Base-by-base conservation (phyloP, 1,140 invertebrate genomes). In the Neotoxoptera formosana region DNA sequence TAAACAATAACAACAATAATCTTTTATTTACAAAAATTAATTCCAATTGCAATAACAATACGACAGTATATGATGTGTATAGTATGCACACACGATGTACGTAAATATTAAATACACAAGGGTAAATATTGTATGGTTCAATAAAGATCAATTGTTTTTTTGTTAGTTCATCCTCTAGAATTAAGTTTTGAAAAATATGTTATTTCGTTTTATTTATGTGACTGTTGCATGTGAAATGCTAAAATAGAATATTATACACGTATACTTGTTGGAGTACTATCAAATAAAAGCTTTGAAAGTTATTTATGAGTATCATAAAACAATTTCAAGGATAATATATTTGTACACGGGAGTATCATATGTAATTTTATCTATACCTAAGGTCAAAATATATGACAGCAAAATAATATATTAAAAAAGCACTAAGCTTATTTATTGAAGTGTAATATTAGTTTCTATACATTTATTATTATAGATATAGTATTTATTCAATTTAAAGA, bases 231-330 rank as follows among this genome's bases (percentile, higher is more conserved):
- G 30, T 76, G n/a, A 76, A 76, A 76, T 76, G 14, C 60, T n/a
- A 76, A 76, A 76, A 34, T 34, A 76, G 60, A n/a, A n/a, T 76
- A 76, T 7, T 76, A 76, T n/a, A 7, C 11, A n/a, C 30, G 30
- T 76, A 76, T 76, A 76, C 60, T 76, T 76, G 60, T 76, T 76
- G 60, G 60, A 76, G 30, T n/a, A 76, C 30, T n/a, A n/a, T 76
- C 60, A 76, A 76, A 76, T 76, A 76, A 76, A 76, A 76, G n/a
- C 30, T 76, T 76, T 20, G 30, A 76, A 76, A 76, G n/a, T 76
- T 76, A 76, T 76, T 76, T 76, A 76, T 14, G 60, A 76, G 60
- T 76, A 76, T 34, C 60, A 76, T 76, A 76, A 76, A 76, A 76
- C 14, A 76, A 76, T 76, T 76, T 76, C 60, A 76, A 76, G 60